Evolutionary conservation across 2,888 invertebrate genomes (phyloP), one percentile per base, ranked within the genome.

Genomic region (Hirtodrosophila cameraria): DNA sequence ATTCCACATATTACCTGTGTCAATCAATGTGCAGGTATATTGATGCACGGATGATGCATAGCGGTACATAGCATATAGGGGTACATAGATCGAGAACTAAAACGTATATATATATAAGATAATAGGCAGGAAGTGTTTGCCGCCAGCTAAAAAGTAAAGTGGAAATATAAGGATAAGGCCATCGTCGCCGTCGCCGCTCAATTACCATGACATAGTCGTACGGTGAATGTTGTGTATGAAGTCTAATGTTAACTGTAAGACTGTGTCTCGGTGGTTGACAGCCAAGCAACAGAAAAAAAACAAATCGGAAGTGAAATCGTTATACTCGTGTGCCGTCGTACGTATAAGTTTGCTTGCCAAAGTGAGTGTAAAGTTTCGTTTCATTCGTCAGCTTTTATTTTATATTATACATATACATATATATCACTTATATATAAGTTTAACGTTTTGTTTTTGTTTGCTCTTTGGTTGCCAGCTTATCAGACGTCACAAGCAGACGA

Each of bases 241-340:
- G 82, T 85, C 89, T 89, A 91, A 91, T 91, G 91, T 91, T 91
- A 91, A 91, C 91, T 91, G 91, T 91, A 91, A 91, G 91, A 91
- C 91, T 91, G 91, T 91, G 91, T 91, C 91, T 91, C 86, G 74
- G 89, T 90, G 82, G 80, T 88, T 83, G 82, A 55, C 74, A 77
- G 76, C 80, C 54, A 70, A 73, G 45, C 88, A 87, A 55, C 85
- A 46, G 53, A 18, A 18, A 18, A 18, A 18, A 4, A 23, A 7
- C 2, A 9, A 48, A 39, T 36, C 31, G 52, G 43, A 58, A 48
- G 42, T 48, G 59, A 64, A 57, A 57, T 53, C 46, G 27, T 28
- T 38, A 35, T 57, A 48, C 43, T 16, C 45, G 11, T 11, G 28
- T n/a, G n/a, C n/a, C n/a, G n/a, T 13, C 8, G 31, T 6, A 71